Base-by-base conservation (phyloP, 2,888 invertebrate genomes). In the Ecliptopera silaceata region DNA sequence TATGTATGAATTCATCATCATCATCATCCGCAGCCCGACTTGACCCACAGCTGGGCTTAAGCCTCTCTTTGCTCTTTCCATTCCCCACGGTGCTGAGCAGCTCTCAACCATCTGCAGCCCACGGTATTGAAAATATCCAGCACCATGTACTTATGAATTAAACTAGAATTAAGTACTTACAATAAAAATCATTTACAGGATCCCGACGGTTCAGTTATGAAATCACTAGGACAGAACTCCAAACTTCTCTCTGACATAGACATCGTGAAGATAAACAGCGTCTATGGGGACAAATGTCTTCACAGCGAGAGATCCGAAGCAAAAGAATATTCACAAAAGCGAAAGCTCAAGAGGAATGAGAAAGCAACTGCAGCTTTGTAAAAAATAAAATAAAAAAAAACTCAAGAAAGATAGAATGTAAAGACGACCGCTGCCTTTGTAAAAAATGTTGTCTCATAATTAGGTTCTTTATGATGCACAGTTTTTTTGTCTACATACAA, bases 181-280 rank as follows among this genome's bases (percentile, higher is more conserved):
- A n/a, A 12, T n/a, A 12, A 1, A 2, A 5, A 34, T 12, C 3
- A 42, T 56, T 71, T 69, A 2, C 73, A 90, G 89, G 89, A 90
- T 17, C 84, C 88, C 0, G 79, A 84, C 26, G 88, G 88, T 8
- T 65, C 64, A 0, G 38, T 86, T 1, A 89, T 90, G 89, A 80
- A 73, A 43, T 59, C 70, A 0, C 52, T 90, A 0, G 89, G 89
- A 0, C 88, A 90, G 54, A 69, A 88, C 31, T 41, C 68, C 0
- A 56, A 80, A 22, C 59, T 88, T 0, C 67, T 89, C 0, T 90
- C 89, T 1, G 75, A 87, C 0, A 49, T 54, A 2, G 89, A 90
- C 17, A 73, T 88, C 0, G 59, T 85, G 0, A 90, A 87, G 57
- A 88, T 90, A 4, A 90, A 90, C 64, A 84, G 79, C n/a, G 77